Percentiles rank a stretch among this genome's conserved stretches.
Conservation (phyloP, 2,888 invertebrate genomes). For the Apamea crenata region DNA sequence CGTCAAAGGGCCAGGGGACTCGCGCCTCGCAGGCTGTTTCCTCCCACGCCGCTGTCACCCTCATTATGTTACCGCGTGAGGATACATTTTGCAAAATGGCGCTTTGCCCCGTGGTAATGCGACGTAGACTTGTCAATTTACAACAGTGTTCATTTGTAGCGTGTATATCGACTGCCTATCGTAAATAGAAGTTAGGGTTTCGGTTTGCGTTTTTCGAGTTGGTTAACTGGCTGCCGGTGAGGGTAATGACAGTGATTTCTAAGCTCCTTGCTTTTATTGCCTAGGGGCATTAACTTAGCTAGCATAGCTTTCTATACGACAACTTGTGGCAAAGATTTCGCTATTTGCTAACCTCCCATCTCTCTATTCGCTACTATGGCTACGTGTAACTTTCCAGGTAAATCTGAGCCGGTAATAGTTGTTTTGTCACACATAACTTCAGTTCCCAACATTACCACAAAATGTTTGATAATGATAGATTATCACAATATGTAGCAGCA, state of each 20-base stretch:
- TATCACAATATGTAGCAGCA: neutral
- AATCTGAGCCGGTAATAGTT: neutral
- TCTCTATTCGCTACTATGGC: neutral
- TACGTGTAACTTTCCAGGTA: neutral
- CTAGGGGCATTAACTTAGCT: slow-evolving; percentile 13
- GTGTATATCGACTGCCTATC: slow-evolving; percentile 5
- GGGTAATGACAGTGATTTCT: slow-evolving; percentile 41
- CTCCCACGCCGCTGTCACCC: slow-evolving; percentile 75
- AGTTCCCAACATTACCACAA: neutral
- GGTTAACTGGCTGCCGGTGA: slow-evolving; percentile 24
- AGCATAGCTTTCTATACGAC: slow-evolving; percentile 13
- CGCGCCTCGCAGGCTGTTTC: slow-evolving; percentile 70
- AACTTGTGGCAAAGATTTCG: slow-evolving; percentile 14
- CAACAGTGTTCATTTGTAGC: slow-evolving; percentile 64
- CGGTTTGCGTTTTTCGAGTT: slow-evolving; percentile 37
- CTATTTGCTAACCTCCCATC: slow-evolving; percentile 1
- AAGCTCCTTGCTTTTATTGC: slow-evolving; percentile 42
- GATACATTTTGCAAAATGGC: slow-evolving; percentile 71
- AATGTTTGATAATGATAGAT: slow-evolving; percentile 6
- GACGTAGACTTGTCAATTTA: slow-evolving; percentile 68
- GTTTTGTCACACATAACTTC: neutral
- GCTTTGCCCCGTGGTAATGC: slow-evolving; percentile 66
- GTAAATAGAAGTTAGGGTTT: slow-evolving; percentile 45
- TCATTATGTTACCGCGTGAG: slow-evolving; percentile 73
- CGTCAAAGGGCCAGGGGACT: slow-evolving; percentile 73